phyloP scores from a whole-genome alignment of 2,113 vertebrate genomes.

The Alligator mississippiensis region DNA sequence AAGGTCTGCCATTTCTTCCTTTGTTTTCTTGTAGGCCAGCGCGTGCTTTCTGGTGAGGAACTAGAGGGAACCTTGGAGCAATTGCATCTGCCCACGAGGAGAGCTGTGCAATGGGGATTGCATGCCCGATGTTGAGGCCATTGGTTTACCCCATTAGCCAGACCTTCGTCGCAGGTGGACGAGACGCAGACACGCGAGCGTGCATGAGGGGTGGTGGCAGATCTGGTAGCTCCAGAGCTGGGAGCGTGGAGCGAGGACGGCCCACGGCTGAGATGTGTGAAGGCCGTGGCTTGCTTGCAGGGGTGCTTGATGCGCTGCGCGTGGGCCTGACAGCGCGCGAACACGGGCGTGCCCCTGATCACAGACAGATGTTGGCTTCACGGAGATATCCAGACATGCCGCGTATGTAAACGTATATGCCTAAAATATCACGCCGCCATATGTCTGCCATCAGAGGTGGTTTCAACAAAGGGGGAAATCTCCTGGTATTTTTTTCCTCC shows the following conservation, averaged over 20 bases:
- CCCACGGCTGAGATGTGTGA: neutral
- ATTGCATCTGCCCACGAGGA: too few relatives aligned
- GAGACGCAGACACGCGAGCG: too few relatives aligned
- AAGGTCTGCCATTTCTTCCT: too few relatives aligned
- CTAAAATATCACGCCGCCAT: neutral
- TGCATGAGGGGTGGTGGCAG: too few relatives aligned
- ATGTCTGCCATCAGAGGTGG: neutral
- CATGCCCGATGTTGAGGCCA: too few relatives aligned
- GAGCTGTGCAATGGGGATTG: too few relatives aligned
- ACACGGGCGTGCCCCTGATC: rapidly evolving
- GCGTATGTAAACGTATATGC: neutral
- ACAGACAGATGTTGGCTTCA: neutral
- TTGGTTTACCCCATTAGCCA: too few relatives aligned
- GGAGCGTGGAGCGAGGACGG: neutral
- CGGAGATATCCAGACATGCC: neutral
- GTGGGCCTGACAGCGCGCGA: neutral
- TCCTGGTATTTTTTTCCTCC: neutral
- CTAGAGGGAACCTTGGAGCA: too few relatives aligned
- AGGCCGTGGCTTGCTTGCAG: neutral
- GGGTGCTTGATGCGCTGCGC: neutral
- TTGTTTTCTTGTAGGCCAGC: too few relatives aligned
- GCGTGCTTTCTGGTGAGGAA: too few relatives aligned
- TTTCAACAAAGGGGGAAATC: neutral
- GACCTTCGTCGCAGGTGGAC: too few relatives aligned
- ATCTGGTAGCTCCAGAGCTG: neutral